These are phyloP conservation scores for Ceyx cyanopectus DNA, from an alignment of 2,113 vertebrate species.

Conservation along the genomic window DNA sequence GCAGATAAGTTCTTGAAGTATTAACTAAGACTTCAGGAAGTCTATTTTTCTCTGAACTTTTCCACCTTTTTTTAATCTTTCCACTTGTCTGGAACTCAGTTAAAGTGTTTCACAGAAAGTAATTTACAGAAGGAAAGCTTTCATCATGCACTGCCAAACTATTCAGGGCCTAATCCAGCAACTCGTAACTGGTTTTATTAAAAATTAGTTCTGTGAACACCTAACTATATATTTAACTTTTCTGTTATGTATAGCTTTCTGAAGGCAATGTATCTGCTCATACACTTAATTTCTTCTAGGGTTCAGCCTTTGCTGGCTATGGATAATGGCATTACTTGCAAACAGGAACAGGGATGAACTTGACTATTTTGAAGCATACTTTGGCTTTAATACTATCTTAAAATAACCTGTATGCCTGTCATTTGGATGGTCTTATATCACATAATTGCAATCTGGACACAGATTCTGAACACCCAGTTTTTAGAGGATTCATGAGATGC, in stretches of 20 bases:
- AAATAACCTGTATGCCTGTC: neutral
- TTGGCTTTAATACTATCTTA: neutral
- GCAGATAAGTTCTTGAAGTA: neutral
- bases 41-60: slow-evolving; percentile 9
- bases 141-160: neutral
- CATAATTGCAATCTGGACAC: neutral
- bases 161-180: neutral
- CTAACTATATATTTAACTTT: neutral
- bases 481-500: neutral
- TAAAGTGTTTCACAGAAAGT: slow-evolving; percentile 30
- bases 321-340: neutral
- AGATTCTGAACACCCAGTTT: neutral
- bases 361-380: neutral
- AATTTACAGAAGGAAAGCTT: neutral
- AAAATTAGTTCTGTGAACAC: neutral
- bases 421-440: neutral
- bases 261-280: neutral
- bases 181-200: neutral
- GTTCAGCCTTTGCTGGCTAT: neutral
- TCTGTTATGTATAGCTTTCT: neutral
- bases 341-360: neutral
- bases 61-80: slow-evolving; percentile 11
- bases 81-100: neutral
- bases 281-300: neutral
- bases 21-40: slow-evolving; percentile 10